A percentile compares a stretch with the other conserved stretches of the same genome.
Conservation (phyloP, 2,113 vertebrate genomes). For the Rattus norvegicus region GRCr8 NC_086039.1:16000501-16001000, state of each 20-base stretch:
- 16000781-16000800: not conserved
- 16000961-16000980: slow-evolving; percentile 15
- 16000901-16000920: not conserved
- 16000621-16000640: too few species aligned
- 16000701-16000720: not conserved
- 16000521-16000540: rapidly evolving
- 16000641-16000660: not conserved
- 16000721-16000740: too few species aligned
- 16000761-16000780: not conserved
- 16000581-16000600: not conserved
- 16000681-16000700: not conserved
- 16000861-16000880: not conserved
- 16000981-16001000: slow-evolving; percentile 41
- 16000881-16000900: not conserved
- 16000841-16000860: slow-evolving; percentile 3
- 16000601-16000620: too few species aligned
- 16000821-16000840: slow-evolving; percentile 43
- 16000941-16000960: slow-evolving; percentile 11
- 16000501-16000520: not conserved
- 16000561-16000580: not conserved
- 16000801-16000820: not conserved
- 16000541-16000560: not conserved
- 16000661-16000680: not conserved
- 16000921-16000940: slow-evolving; percentile 6
- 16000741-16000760: not conserved